phyloP scores from a whole-genome alignment of 64 coral and sea anemone species.

The Pachyseris speciosa region DNA sequence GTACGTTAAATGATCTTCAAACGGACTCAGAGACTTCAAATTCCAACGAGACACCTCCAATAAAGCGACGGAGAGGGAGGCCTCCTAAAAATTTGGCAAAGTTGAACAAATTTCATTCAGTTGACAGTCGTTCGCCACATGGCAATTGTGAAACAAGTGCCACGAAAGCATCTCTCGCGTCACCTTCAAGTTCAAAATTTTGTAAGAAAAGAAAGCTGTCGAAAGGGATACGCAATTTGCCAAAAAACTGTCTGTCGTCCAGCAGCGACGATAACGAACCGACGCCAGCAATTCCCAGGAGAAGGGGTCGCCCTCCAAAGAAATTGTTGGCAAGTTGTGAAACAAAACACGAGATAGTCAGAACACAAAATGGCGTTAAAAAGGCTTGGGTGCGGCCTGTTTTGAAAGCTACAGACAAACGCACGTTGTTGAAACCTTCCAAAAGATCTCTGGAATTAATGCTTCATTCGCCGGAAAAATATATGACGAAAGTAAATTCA shows the following conservation, averaged over 20 bases:
- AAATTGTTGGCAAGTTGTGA: conserved; percentile 73
- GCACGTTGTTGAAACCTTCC: conserved; percentile 65
- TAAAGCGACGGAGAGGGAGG: conserved; percentile 76
- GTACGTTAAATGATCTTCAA: conserved; percentile 71
- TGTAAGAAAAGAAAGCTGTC: conserved; percentile 79
- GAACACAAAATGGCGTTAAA: conserved; percentile 91
- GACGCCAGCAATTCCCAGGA: conserved; percentile 64
- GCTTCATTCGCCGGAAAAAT: conserved; percentile 51
- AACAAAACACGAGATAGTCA: conserved; percentile 79
- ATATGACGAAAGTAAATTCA: conserved; percentile 67
- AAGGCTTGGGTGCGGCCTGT: conserved; percentile 96
- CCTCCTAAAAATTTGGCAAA: conserved; percentile 61
- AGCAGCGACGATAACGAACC: conserved; percentile 83
- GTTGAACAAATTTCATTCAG: conserved; percentile 31
- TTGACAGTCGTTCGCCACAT: conserved; percentile 80
- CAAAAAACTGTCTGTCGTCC: conserved; percentile 53
- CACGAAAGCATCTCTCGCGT: conserved; percentile 99
- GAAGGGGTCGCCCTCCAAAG: conserved; percentile 89
- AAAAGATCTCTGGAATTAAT: conserved; percentile 59
- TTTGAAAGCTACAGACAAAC: conserved; percentile 86
- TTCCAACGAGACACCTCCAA: conserved; percentile 47
- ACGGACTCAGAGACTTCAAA: conserved; percentile 76
- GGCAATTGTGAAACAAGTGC: conserved; percentile 97
- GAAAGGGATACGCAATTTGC: conserved; percentile 86
- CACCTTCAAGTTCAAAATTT: conserved; percentile 92